These are phyloP conservation scores for Pithys albifrons DNA, from an alignment of 2,113 vertebrate species.

Conservation along the genomic window DNA sequence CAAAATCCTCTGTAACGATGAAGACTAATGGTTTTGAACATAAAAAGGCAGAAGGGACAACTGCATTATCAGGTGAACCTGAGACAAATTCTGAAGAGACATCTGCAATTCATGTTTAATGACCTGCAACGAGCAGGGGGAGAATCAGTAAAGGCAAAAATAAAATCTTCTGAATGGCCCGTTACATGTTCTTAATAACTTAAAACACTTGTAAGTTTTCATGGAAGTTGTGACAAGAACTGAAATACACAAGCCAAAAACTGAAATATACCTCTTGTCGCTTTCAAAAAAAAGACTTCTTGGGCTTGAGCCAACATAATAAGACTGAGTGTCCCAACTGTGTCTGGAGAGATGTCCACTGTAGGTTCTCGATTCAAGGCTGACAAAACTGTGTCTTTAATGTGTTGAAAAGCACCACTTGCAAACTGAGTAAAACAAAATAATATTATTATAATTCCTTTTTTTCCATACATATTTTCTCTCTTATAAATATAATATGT, in stretches of 20 bases:
- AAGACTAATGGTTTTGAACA: neutral
- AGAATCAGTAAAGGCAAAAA: neutral
- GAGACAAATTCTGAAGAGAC: neutral
- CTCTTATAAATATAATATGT: neutral
- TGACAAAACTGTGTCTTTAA: slow-evolving; percentile 96
- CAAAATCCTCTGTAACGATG: neutral
- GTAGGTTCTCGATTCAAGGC: slow-evolving; percentile 93
- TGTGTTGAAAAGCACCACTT: slow-evolving; percentile 94
- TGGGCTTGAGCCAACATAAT: slow-evolving; percentile 99
- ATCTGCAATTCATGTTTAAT: neutral
- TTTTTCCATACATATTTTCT: neutral
- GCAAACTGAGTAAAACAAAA: slow-evolving; percentile 81
- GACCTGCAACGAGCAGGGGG: rapidly evolving
- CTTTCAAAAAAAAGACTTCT: slow-evolving; percentile 98
- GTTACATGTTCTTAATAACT: neutral
- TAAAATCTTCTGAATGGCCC: neutral
- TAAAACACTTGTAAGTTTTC: neutral
- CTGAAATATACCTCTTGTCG: slow-evolving; percentile 86
- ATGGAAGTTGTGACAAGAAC: neutral
- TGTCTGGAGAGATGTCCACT: slow-evolving; percentile 97
- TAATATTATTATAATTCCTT: neutral
- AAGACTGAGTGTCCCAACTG: slow-evolving; percentile 89
- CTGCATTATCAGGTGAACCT: neutral
- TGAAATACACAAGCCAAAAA: neutral
- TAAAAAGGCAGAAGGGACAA: neutral